These are phyloP conservation scores for Ernsta delagoae DNA, from an alignment of 2,888 invertebrate species.

Conservation along the genomic window DNA sequence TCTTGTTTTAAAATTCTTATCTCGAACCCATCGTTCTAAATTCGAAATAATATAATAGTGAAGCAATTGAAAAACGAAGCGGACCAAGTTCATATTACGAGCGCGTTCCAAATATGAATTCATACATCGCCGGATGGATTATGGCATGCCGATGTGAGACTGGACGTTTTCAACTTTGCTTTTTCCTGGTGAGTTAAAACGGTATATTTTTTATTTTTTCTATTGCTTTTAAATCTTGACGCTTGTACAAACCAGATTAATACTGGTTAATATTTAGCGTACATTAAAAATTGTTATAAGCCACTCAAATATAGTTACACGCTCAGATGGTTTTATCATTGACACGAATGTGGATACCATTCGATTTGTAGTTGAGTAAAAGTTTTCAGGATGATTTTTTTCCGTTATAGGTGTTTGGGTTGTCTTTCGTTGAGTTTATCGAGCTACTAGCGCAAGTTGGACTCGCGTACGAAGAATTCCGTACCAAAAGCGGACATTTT, in stretches of 20 bases:
- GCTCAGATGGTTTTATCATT: neutral
- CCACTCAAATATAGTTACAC: neutral
- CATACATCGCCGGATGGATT: constrained; percentile 82
- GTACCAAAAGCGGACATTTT: no score
- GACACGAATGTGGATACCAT: no score
- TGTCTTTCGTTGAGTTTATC: no score
- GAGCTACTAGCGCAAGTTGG: no score
- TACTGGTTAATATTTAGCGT: neutral
- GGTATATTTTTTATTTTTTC: neutral
- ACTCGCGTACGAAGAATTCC: no score
- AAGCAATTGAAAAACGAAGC: constrained; percentile 83
- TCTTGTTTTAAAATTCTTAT: constrained; percentile 51
- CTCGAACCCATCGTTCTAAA: constrained; percentile 74
- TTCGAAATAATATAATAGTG: constrained; percentile 69
- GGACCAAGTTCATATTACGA: constrained; percentile 74
- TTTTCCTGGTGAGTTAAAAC: neutral
- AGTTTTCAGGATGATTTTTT: no score
- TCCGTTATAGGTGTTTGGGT: no score
- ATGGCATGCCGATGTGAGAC: constrained; percentile 55
- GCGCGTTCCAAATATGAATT: constrained; percentile 81
- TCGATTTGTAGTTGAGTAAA: no score
- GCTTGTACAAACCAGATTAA: neutral
- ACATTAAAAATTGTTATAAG: neutral
- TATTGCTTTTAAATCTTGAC: neutral
- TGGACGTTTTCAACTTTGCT: neutral